Base-by-base conservation (phyloP, 2,113 vertebrate species). In the Rhizomys pruinosus region DNA sequence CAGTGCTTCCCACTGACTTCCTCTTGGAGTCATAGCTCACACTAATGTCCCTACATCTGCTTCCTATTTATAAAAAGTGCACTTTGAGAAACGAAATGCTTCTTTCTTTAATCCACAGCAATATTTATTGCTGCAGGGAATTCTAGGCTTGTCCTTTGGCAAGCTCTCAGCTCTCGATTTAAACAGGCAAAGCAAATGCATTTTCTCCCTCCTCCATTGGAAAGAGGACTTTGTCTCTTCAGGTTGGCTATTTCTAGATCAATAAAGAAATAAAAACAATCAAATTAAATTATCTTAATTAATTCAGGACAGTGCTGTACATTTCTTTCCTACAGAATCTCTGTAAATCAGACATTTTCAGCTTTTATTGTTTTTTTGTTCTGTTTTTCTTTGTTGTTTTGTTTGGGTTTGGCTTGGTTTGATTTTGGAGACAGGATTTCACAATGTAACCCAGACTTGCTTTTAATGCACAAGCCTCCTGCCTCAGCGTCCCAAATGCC, bases 101-200 rank as follows among this genome's bases (percentile, higher is more conserved):
- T 96, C 89, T 90, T 95, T 96, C 87, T 93, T 94, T 90, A 89
- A 84, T 91, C 37, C 80, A 63, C 92, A 93, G 72, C 64, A 92
- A 80, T 94, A 96, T 95, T 93, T 94, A 92, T 84, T 94, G 94
- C 95, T 89, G 73, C 66, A 77, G 69, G 86, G 39, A 94, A 87
- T 84, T 86, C 80, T 68, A 87, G 89, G 88, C 72, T 89, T 89
- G 77, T 91, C 84, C 86, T 88, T 87, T 92, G 95, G 93, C 94
- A 84, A 89, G 61, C 71, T 68, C 69, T 68, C 85, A 63, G 32
- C 76, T 92, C 79, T 92, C 69, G 5, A 76, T 93, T 92, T 80
- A 94, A 96, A 93, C n/a, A 57, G 39, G 74, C 74, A 89, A 81
- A 92, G 42, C 82, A 87, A 91, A 90, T 47, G 61, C 16, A 59